These are phyloP conservation scores for Pelecanus crispus DNA, from an alignment of 2,113 vertebrate species.

Conservation along the genomic window DNA sequence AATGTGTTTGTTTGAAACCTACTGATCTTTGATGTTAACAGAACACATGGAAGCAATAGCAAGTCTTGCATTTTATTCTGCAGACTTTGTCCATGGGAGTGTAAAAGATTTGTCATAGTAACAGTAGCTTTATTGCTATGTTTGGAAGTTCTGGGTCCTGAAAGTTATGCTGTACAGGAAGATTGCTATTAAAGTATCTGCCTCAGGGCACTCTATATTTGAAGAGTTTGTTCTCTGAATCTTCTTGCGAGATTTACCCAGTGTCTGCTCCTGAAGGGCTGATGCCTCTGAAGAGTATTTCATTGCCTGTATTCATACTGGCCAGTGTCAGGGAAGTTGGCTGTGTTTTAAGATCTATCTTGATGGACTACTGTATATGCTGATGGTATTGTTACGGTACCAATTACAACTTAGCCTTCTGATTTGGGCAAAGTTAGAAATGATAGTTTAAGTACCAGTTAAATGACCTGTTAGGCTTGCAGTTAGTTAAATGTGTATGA, in stretches of 20 bases:
- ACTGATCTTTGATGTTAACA: background rate
- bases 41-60: background rate
- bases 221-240: background rate
- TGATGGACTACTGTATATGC: background rate
- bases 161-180: background rate
- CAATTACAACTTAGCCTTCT: background rate
- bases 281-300: background rate
- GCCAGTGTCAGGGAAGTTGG: background rate
- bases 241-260: background rate
- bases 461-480: background rate
- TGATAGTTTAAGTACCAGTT: background rate
- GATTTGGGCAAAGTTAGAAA: background rate
- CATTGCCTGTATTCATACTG: background rate
- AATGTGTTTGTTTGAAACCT: background rate
- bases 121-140: background rate
- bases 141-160: background rate
- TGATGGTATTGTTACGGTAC: background rate
- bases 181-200: background rate
- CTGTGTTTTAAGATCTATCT: background rate
- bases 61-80: background rate
- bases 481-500: background rate
- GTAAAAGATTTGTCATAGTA: background rate
- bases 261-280: background rate
- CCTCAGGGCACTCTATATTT: background rate
- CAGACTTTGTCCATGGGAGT: background rate